phyloP scores from a whole-genome alignment of 2,888 invertebrate species.

The Calliopum simillimum region DNA sequence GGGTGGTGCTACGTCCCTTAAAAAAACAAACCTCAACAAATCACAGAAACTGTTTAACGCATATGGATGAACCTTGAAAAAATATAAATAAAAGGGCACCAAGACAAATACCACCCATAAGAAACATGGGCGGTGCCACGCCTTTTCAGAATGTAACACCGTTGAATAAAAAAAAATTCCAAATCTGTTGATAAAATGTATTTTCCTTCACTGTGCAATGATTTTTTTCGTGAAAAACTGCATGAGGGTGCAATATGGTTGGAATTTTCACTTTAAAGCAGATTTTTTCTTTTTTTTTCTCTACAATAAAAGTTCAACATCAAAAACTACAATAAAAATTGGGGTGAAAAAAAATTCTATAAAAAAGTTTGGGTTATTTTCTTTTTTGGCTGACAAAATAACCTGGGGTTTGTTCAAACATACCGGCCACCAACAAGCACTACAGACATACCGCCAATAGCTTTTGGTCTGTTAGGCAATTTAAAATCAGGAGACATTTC shows the following conservation, averaged over 20 bases:
- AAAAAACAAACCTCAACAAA: too few species aligned
- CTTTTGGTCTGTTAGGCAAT: constrained; percentile 7
- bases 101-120: too few species aligned
- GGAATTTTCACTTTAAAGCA: constrained; percentile 20
- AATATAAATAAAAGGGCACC: too few species aligned
- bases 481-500: neutral
- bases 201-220: too few species aligned
- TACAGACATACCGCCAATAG: neutral
- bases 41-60: too few species aligned
- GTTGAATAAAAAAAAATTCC: too few species aligned
- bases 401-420: neutral
- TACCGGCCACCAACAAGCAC: neutral
- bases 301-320: neutral
- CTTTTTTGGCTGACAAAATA: neutral
- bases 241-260: constrained; percentile 15
- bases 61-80: too few species aligned
- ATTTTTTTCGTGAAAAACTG: neutral
- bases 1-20: too few species aligned
- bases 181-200: too few species aligned
- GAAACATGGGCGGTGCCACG: too few species aligned
- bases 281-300: too few species aligned
- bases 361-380: neutral
- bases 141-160: too few species aligned
- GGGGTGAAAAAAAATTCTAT: neutral
- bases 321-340: neutral